Conservation (phyloP, 2,797 vertebrate species). For the Carcharodon carcharias region DNA sequence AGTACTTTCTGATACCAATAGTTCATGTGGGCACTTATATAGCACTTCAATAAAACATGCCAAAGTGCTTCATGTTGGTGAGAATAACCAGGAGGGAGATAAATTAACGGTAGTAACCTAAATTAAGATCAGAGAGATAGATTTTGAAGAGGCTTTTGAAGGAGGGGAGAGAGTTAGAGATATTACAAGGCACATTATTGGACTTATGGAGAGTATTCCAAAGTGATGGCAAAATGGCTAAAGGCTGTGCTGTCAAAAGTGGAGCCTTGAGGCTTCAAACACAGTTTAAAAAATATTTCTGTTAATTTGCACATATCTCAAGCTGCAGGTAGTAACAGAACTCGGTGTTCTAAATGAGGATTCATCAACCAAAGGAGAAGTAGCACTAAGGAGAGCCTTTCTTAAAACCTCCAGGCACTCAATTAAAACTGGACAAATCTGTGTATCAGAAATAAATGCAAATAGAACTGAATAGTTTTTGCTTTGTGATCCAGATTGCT, state of each 20-base stretch:
- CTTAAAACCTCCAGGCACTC: not conserved
- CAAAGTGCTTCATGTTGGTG: not conserved
- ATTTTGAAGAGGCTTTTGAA: not conserved
- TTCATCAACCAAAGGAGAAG: not conserved
- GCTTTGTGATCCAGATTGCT: not conserved
- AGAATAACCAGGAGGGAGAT: not conserved
- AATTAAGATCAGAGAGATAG: not conserved
- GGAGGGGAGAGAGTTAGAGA: not conserved
- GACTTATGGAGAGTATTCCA: not conserved
- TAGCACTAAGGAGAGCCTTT: not conserved
- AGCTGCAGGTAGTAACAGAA: not conserved
- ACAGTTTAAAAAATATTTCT: not conserved
- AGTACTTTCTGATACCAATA: not conserved
- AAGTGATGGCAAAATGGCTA: not conserved
- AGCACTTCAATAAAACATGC: not conserved
- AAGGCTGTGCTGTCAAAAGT: not conserved
- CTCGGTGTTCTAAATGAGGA: not conserved
- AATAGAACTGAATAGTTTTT: not conserved
- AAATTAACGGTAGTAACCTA: not conserved
- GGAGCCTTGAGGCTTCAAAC: too few species aligned
- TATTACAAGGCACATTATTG: not conserved
- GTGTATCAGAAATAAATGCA: not conserved
- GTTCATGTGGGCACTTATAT: not conserved
- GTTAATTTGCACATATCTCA: not conserved
- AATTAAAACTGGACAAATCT: not conserved